Base-by-base conservation (phyloP, 2,888 invertebrate genomes). In the Cosmopolites sordidus region DNA sequence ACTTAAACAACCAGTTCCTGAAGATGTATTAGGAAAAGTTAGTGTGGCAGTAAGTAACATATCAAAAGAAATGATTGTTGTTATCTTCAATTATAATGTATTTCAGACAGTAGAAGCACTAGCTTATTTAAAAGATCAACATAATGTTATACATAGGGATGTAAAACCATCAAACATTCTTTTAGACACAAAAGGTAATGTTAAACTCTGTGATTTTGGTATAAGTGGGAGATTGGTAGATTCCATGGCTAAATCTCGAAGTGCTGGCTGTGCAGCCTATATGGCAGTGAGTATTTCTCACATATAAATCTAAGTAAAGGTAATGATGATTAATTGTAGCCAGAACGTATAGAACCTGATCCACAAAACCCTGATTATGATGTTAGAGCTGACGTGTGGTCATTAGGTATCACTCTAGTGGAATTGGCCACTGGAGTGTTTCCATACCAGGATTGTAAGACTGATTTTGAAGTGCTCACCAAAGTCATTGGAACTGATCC, bases 371-470 rank as follows among this genome's bases (percentile, higher is more conserved):
- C 94, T 48, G 93, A 95, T 76, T 99, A 99, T 75, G 99, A 99
- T 77, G 95, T 99, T 70, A 83, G 99, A 65, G 98, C 99, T 15
- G 99, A 99, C 77, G 98, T 99, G 45, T 99, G 99, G 99, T 96
- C 96, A 62, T 79, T 99, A 62, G 99, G 99, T 63, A 96, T 94
- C 67, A 93, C 93, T 49, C 79, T 94, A 53, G 92, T 99, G 46
- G 99, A 99, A 79, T 79, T 99, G 67, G 99, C 98, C 41, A 95
- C 95, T 11, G 98, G 96, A 47, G 86, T 88, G 62, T 97, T 96
- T 73, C 98, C 98, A 0, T 93, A 93, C 75, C 82, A 84, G 72
- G 91, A 94, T 76, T 97, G 97, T 75, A 89, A 89, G 76, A 95
- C 92, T 68, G 98, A 98, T 77, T 99, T 99, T 77, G 98, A 98